A percentile compares a stretch with the other conserved stretches of the same genome.
phyloP scores from a whole-genome alignment of 2,888 invertebrate genomes.

The Ophonus ardosiacus region DNA sequence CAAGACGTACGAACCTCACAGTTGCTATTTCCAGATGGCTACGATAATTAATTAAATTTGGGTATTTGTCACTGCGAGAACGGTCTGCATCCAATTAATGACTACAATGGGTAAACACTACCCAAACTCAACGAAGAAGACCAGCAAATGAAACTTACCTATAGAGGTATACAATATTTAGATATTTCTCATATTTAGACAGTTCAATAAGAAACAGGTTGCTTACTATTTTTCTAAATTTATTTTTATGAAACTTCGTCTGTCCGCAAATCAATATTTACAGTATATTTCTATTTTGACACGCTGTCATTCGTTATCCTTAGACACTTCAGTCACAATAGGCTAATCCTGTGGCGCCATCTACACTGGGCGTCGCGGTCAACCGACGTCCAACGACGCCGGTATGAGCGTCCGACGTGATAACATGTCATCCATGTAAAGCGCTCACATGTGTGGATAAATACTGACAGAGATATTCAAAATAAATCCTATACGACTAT shows the following conservation, averaged over 20 bases:
- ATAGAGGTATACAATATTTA: no score
- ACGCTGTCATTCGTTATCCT: background rate
- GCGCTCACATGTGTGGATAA: background rate
- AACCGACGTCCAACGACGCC: background rate
- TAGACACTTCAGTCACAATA: background rate
- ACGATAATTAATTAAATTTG: constrained; percentile 61
- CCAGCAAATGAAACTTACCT: no score
- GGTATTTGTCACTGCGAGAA: constrained; percentile 54
- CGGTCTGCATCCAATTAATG: constrained; percentile 41
- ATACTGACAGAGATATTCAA: background rate
- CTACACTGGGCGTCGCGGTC: background rate
- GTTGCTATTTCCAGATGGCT: constrained; percentile 47
- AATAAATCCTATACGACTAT: background rate
- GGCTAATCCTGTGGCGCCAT: background rate
- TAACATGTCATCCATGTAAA: background rate
- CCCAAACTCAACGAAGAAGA: background rate
- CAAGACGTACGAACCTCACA: constrained; percentile 41
- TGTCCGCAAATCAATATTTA: no score
- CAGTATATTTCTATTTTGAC: background rate
- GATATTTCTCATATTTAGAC: no score
- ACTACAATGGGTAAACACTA: constrained; percentile 5
- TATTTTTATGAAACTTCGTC: no score
- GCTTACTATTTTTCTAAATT: no score
- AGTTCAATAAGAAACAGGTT: no score
- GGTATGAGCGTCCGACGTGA: background rate